These are phyloP conservation scores for Drosophila paulistorum DNA, from an alignment of 1,140 invertebrate genomes.

Conservation along the genomic window DNA sequence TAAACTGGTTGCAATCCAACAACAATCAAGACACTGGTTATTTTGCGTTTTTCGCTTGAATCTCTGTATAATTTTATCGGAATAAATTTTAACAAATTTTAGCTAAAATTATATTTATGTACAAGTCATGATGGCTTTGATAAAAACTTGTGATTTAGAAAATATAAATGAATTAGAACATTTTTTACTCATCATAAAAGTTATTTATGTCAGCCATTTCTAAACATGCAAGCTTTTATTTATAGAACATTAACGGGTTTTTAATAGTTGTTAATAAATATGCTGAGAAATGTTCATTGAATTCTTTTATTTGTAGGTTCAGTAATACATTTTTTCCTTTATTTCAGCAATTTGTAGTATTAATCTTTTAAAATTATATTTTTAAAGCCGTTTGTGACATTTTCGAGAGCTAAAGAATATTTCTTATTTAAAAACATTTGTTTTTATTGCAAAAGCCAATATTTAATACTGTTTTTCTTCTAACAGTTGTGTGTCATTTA, in stretches of 20 bases:
- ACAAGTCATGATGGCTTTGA: background rate
- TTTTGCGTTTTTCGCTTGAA: slow-evolving; percentile 7
- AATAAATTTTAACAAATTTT: background rate
- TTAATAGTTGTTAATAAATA: too few relatives aligned
- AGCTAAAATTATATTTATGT: background rate
- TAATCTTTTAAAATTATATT: too few relatives aligned
- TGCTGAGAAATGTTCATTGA: too few relatives aligned
- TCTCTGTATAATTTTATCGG: background rate
- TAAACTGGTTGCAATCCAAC: slow-evolving; percentile 51
- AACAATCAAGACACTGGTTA: background rate
- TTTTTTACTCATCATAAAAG: background rate
- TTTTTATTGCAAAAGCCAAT: too few relatives aligned
- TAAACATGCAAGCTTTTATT: too few relatives aligned
- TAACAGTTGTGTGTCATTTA: background rate
- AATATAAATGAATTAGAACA: background rate
- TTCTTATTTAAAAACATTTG: too few relatives aligned
- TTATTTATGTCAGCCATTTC: background rate
- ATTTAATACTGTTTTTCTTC: background rate
- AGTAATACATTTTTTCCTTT: too few relatives aligned
- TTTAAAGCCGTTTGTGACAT: too few relatives aligned
- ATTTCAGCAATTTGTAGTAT: too few relatives aligned
- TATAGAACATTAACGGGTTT: too few relatives aligned
- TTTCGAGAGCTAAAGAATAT: too few relatives aligned
- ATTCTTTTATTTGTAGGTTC: too few relatives aligned
- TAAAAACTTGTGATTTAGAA: background rate